A percentile compares a stretch with the other conserved stretches of the same genome.
Evolutionary conservation across 2,113 vertebrate genomes (phyloP).

Genomic region (Baryphthengus martii): DNA sequence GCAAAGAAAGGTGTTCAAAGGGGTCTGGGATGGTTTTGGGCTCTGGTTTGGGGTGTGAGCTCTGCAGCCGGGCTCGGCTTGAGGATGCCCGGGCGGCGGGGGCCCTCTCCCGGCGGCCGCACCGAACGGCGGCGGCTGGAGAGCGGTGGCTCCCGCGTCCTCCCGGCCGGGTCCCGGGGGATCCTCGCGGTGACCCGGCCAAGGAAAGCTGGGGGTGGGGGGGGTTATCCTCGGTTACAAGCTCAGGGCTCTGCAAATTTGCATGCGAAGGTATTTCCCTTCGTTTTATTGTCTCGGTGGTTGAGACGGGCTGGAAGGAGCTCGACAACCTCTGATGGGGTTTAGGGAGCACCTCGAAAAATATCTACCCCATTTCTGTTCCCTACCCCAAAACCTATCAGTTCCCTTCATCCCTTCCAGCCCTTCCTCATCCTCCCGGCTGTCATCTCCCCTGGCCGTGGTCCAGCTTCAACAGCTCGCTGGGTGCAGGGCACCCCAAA

Average conservation of each 20-base stretch:
- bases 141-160: neutral
- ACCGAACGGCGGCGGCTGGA: neutral
- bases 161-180: neutral
- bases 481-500: rapidly evolving
- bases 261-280: neutral
- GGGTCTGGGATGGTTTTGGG: neutral
- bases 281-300: rapidly evolving
- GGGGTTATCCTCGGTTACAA: neutral
- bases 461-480: neutral
- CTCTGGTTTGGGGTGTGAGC: neutral
- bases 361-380: neutral
- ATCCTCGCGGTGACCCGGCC: neutral
- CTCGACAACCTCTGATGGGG: rapidly evolving
- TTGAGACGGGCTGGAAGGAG: neutral
- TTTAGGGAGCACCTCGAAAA: neutral
- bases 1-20: neutral
- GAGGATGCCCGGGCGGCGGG: neutral
- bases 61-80: too few relatives aligned
- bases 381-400: neutral
- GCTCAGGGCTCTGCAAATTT: neutral
- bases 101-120: conserved; percentile 23
- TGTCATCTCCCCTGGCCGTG: rapidly evolving
- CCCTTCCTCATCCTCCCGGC: neutral
- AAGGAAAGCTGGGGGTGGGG: rapidly evolving
- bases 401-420: neutral